Percentiles rank a stretch among this genome's conserved stretches.
Conservation (phyloP, 2,797 vertebrate species). For the Perodicticus potto region DNA sequence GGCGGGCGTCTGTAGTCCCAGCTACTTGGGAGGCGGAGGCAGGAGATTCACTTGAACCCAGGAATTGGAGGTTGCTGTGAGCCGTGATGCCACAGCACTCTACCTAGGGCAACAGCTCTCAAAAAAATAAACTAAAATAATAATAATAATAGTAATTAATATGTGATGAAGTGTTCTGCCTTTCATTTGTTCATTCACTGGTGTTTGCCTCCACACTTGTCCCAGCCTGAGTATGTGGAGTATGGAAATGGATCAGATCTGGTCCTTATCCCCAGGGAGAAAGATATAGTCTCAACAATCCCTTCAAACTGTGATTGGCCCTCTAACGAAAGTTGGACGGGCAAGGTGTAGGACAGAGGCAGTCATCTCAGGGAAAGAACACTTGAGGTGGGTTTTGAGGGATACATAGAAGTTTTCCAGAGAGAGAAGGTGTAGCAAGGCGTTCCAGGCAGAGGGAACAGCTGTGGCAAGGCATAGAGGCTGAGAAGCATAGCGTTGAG, state of each 20-base stretch:
- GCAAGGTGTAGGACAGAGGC: not conserved
- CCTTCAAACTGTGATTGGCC: not conserved
- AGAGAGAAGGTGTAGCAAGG: not conserved
- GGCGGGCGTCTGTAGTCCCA: too few species aligned
- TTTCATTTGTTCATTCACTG: not conserved
- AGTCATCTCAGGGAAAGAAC: not conserved
- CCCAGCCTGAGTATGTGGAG: not conserved
- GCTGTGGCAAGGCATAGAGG: not conserved
- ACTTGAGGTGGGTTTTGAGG: not conserved
- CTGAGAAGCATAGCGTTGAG: not conserved
- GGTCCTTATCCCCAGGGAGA: not conserved
- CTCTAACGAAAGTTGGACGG: not conserved
- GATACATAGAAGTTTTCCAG: not conserved
- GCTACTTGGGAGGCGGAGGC: too few species aligned
- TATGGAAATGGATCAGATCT: not conserved
- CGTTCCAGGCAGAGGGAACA: not conserved
- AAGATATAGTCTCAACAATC: not conserved
- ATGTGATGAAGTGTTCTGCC: not conserved
- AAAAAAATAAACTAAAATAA: too few species aligned
- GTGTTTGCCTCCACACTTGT: not conserved
- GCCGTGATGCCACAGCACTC: too few species aligned
- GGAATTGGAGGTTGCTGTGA: too few species aligned
- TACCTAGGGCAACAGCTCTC: too few species aligned
- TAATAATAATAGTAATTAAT: too few species aligned
- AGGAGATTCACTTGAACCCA: too few species aligned